phyloP scores from a whole-genome alignment of 2,797 vertebrate genomes.

The Microctenopoma steveboyesi region DNA sequence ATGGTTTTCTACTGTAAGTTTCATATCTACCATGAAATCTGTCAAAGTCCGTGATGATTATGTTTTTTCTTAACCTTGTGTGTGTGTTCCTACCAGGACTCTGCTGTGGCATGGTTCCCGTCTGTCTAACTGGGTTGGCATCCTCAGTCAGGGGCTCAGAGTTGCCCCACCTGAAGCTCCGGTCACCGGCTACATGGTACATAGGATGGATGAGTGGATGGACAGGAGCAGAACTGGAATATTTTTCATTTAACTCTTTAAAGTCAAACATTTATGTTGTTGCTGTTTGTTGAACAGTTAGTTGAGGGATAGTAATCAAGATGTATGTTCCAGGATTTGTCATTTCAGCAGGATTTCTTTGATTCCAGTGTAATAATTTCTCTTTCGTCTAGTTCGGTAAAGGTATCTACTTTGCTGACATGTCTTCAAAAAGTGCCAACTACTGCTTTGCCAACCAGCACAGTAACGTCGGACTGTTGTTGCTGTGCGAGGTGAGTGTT shows the following conservation, averaged over 20 bases:
- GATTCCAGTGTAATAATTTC: not conserved
- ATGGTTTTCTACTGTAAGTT: not conserved
- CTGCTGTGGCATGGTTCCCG: conserved; percentile 94
- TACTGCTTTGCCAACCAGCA: conserved; percentile 88
- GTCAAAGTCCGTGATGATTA: fast-evolving
- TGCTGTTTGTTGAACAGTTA: not conserved
- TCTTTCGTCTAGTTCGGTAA: conserved; percentile 87
- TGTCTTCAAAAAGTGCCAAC: conserved; percentile 95
- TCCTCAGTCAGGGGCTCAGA: conserved; percentile 89
- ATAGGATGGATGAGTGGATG: conserved; percentile 8
- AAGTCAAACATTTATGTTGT: not conserved
- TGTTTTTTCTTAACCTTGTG: not conserved
- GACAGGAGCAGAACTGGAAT: not conserved
- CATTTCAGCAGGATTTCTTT: no score
- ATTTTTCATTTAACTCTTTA: not conserved
- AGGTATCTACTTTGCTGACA: conserved; percentile 95
- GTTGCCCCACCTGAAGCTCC: conserved; percentile 92
- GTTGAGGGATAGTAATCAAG: not conserved
- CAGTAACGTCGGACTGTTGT: conserved; percentile 83
- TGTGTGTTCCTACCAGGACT: conserved; percentile 76
- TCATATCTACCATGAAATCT: not conserved
- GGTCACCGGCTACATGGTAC: conserved; percentile 92
- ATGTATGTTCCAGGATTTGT: no score
- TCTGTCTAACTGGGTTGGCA: conserved; percentile 91
- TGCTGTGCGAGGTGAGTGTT: conserved; percentile 87